Evolutionary conservation across 92 coral and sea anemone genomes (phyloP).

Genomic region (Paragorgia papillata): DNA sequence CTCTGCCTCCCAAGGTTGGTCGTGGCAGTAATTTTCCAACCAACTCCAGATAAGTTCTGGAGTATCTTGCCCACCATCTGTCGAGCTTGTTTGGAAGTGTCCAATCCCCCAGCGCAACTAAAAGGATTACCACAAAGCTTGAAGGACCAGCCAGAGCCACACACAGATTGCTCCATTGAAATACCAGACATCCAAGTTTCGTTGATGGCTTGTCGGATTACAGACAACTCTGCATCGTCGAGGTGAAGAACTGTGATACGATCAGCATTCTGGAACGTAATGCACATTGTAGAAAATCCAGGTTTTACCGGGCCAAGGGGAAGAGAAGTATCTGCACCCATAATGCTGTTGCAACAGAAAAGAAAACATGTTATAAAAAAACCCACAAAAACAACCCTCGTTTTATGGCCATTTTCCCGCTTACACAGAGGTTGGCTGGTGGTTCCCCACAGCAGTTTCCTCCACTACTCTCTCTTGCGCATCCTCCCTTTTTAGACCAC

Average conservation of each 20-base stretch:
- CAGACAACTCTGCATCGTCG: slow-evolving; percentile 43
- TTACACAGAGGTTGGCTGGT: no score
- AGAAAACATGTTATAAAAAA: not conserved
- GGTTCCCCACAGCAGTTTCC: no score
- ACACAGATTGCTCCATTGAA: not conserved
- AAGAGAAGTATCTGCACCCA: slow-evolving; percentile 43
- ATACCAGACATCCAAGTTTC: slow-evolving; percentile 68
- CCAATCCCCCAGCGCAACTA: not conserved
- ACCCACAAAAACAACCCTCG: not conserved
- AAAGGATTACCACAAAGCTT: slow-evolving; percentile 68
- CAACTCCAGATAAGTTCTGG: slow-evolving; percentile 62
- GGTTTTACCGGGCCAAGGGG: slow-evolving; percentile 54
- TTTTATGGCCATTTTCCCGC: no score
- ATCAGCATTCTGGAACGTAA: slow-evolving; percentile 40
- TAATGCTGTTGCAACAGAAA: not conserved
- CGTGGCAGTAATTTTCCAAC: slow-evolving; percentile 60
- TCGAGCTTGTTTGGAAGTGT: slow-evolving; percentile 36
- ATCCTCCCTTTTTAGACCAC: no score
- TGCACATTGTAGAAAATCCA: slow-evolving; percentile 64
- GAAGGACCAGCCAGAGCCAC: slow-evolving; percentile 58
- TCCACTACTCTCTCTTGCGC: no score
- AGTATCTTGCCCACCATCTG: slow-evolving; percentile 56
- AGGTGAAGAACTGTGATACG: slow-evolving; percentile 57
- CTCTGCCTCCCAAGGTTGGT: slow-evolving; percentile 45
- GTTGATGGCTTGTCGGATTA: slow-evolving; percentile 59